These are phyloP conservation scores for Microctonus hyperodae DNA, from an alignment of 2,888 invertebrate species.

Conservation along the genomic window DNA sequence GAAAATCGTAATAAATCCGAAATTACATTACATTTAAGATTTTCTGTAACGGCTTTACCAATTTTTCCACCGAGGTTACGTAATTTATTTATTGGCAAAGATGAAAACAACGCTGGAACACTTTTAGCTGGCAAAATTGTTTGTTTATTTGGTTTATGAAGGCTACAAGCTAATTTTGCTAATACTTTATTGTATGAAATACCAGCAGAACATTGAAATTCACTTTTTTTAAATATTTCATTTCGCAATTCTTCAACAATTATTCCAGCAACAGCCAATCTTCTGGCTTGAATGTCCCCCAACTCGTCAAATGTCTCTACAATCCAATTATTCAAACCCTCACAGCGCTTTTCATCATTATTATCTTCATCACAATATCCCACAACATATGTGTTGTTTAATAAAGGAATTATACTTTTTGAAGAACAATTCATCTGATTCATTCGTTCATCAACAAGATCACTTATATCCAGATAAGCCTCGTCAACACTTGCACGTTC, in stretches of 20 bases:
- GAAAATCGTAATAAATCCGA: slow-evolving; percentile 78
- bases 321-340: slow-evolving; percentile 64
- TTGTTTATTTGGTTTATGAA: slow-evolving; percentile 92
- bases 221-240: slow-evolving; percentile 82
- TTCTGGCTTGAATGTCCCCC: slow-evolving; percentile 66
- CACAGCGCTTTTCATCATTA: slow-evolving; percentile 57
- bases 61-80: slow-evolving; percentile 94
- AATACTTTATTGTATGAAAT: slow-evolving; percentile 94
- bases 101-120: slow-evolving; percentile 66
- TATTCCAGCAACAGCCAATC: slow-evolving; percentile 80
- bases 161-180: slow-evolving; percentile 91
- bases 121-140: slow-evolving; percentile 83
- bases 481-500: slow-evolving; percentile 98
- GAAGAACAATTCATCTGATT: slow-evolving; percentile 12
- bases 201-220: slow-evolving; percentile 94
- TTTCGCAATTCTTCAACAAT: slow-evolving; percentile 88
- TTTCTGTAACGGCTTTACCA: slow-evolving; percentile 79
- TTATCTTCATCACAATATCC: slow-evolving; percentile 60
- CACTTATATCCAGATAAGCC: slow-evolving; percentile 93
- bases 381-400: slow-evolving; percentile 59
- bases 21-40: slow-evolving; percentile 79
- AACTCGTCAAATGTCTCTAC: slow-evolving; percentile 47
- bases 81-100: slow-evolving; percentile 82
- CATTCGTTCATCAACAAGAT: slow-evolving; percentile 68
- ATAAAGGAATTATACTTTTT: no score